Evolutionary conservation across 2,113 vertebrate species (phyloP).

Genomic region (Tonatia bakeri): DNA sequence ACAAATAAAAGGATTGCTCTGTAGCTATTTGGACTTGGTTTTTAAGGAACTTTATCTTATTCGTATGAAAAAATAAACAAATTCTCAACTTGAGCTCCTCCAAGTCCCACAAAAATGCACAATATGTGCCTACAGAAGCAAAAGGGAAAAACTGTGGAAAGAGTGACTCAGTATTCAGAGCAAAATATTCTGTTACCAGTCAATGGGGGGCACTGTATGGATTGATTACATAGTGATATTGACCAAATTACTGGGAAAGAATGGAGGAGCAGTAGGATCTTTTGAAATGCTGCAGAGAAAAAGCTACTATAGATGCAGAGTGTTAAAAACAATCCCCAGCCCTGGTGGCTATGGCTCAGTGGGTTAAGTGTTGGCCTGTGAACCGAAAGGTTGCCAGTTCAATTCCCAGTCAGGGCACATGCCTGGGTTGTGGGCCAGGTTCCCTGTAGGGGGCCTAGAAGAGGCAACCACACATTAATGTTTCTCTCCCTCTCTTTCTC

Average conservation of each 20-base stretch:
- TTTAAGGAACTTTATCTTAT: conserved; percentile 60
- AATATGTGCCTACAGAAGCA: background rate
- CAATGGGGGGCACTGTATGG: background rate
- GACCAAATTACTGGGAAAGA: background rate
- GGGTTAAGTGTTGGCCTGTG: no score
- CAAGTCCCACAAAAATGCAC: conserved; percentile 24
- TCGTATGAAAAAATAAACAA: conserved; percentile 54
- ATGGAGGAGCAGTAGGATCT: background rate
- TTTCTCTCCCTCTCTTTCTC: no score
- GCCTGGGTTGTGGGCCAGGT: no score
- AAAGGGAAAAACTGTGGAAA: background rate
- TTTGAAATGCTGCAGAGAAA: background rate
- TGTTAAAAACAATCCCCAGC: background rate
- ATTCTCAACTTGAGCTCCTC: conserved; percentile 41
- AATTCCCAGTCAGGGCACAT: no score
- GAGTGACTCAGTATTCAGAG: background rate
- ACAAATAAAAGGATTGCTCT: conserved; percentile 58
- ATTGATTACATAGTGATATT: background rate
- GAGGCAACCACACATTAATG: no score
- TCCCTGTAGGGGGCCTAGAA: no score
- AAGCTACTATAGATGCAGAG: background rate
- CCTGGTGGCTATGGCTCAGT: no score
- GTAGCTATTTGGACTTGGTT: conserved; percentile 37
- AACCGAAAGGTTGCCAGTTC: no score
- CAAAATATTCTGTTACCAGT: background rate